Conservation (phyloP, 2,888 invertebrate genomes). For the Metalampra italica region DNA sequence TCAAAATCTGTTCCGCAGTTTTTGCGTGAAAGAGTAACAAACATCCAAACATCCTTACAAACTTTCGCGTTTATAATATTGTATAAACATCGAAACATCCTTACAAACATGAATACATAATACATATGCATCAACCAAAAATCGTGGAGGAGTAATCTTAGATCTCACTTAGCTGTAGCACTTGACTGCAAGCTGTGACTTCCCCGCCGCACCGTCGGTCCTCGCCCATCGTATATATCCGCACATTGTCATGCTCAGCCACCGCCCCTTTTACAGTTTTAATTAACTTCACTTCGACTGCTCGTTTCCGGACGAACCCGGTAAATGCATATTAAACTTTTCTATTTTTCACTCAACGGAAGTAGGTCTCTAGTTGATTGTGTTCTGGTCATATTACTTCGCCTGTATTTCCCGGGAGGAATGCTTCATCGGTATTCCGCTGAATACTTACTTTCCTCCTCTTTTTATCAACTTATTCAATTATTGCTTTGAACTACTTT, state of each 20-base stretch:
- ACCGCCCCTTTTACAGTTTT: conserved; percentile 56
- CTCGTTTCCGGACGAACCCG: conserved; percentile 45
- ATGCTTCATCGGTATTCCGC: conserved; percentile 36
- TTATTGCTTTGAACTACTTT: conserved; percentile 1
- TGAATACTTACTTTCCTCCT: conserved; percentile 23
- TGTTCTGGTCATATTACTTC: conserved; percentile 42
- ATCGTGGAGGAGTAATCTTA: conserved; percentile 43
- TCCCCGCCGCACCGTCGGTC: too few species aligned
- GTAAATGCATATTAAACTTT: conserved; percentile 35
- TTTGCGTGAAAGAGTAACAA: too few species aligned
- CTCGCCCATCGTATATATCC: conserved; percentile 28
- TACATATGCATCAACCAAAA: conserved; percentile 12
- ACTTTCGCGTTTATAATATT: too few species aligned
- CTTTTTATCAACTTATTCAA: neutral
- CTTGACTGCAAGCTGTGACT: conserved; percentile 55
- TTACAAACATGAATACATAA: too few species aligned
- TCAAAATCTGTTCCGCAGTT: too few species aligned
- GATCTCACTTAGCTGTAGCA: conserved; percentile 44
- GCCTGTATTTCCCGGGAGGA: conserved; percentile 42
- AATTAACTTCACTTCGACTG: conserved; percentile 62
- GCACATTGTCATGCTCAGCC: conserved; percentile 45
- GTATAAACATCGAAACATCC: too few species aligned
- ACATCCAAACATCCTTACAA: too few species aligned
- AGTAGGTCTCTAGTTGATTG: conserved; percentile 48
- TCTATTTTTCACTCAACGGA: conserved; percentile 32